Base-by-base conservation (phyloP, 2,888 invertebrate species). In the Chymomyza fuscimana region DNA sequence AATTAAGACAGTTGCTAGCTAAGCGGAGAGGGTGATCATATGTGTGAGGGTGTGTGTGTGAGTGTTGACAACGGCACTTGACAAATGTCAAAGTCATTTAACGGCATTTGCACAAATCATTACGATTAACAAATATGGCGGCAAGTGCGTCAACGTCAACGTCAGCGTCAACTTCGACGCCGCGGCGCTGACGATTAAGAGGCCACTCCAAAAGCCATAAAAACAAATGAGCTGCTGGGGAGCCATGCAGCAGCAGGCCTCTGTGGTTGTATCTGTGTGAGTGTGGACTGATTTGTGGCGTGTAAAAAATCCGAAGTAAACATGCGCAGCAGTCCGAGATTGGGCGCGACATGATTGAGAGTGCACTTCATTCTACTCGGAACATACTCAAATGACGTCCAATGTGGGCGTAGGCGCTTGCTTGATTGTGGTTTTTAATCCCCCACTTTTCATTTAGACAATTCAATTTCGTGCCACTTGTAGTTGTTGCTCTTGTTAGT, bases 91-190 rank as follows among this genome's bases (percentile, higher is more conserved):
- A 87, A 84, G 77, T 69, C 82, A 82, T 83, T 81, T 81, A 81
- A 75, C 73, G 74, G 67, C 80, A 82, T 86, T 83, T 84, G 86
- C 86, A 81, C 86, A 84, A 86, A 84, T 87, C 86, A 87, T 84
- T 83, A 86, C 78, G 83, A 87, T 86, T 84, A 86, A 83, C 84
- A 83, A 87, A 87, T 81, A 69, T 73, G 72, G 25, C 40, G 61
- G 56, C 40, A 46, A 46, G 40, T 46, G 40, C 40, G 40, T 46
- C 40, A 32, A 40, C 40, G 40, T 40, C 40, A 32, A 12, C 40
- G 40, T 46, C 12, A 46, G 12, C 40, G 40, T 46, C 40, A 12
- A 46, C 40, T 10, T 12, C 4, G 40, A 46, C 12, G 40, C 54
- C 54, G 58, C 58, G 22, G 25, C 25, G 25, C 3, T 62, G 50